Evolutionary conservation across 2,797 vertebrate genomes (phyloP), one percentile per base, ranked within the genome.

Genomic region (Rallus crepitans): DNA sequence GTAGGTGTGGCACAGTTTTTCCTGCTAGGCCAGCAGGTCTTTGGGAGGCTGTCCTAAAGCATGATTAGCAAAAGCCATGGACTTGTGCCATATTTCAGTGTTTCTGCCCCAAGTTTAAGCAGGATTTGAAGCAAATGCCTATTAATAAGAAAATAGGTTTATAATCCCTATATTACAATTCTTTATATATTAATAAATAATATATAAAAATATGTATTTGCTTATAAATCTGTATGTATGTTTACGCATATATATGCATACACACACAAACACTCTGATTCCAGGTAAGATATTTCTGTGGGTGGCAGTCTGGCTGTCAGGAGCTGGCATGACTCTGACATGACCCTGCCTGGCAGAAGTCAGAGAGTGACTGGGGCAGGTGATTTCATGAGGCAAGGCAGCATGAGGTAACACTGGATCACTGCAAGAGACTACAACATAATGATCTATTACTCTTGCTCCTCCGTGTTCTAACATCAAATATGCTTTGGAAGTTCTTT

Each of bases 401-500:
- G 57, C 47, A 52, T 0, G 0, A 59, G 50, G 15, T 83, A 1
- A 0, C 57, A 61, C 68, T 73, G 33, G 37, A 24, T 64, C n/a
- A 1, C 20, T 53, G n/a, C 19, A 40, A 35, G 3, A 82, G 31
- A 42, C 55, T 81, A 19, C 16, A 60, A 2, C 7, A 4, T 23
- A 52, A 37, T 57, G 4, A 30, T 31, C 64, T 71, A 1, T 83
- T 70, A 50, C 33, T 72, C n/a, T 35, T 76, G 42, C 30, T 84
- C 24, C 40, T 93, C 39, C 33, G 12, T 30, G 33, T 42, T 69
- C 30, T 80, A 47, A 42, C 33, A 50, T 8, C 42, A 27, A 85
- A 27, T n/a, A 12, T 78, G 39, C 66, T 93, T 72, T 65, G 40
- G 30, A 94, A 86, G 47, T 86, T 88, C 40, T 78, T 87, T 76